Evolutionary conservation across 2,113 vertebrate genomes (phyloP), one percentile per base, ranked within the genome.

Genomic region (Phaetusa simplex): DNA sequence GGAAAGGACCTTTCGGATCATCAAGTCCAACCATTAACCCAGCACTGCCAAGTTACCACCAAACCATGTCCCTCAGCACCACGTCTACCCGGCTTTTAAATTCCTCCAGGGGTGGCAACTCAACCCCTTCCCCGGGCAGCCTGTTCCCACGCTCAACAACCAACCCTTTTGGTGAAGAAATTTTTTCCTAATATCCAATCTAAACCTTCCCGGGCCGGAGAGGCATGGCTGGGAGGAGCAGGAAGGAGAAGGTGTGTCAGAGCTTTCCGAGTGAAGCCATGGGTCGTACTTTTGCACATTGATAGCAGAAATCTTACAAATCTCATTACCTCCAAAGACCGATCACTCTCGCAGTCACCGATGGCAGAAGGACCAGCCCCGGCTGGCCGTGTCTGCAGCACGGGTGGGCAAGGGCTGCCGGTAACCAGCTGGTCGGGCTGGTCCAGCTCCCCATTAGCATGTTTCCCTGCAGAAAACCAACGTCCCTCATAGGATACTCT

Each of bases 351-450:
- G 29, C 30, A 6, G 32, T 6, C 53, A 17, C 26, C 10, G 1
- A 32, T 3, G 26, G 36, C 47, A 9, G 6, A 6, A 45, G 45
- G 32, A 69, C 38, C 14, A 22, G 11, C 8, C 22, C 4, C 8
- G 66, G 3, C 0, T 18, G 70, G 59, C 82, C 29, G 0, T 24
- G 8, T 13, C 43, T 1, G 2, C 36, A 9, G 43, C 45, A 8
- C 5, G 3, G 80, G 53, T 23, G 27, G 53, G 42, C 21, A 26
- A 4, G 4, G 12, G 34, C 58, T 26, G 26, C 4, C 2, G 34
- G 38, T 12, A 11, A 2, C 62, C 45, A 45, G 45, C 18, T 45
- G 45, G 45, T 9, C 45, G 24, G 26, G n/a, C n/a, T 38, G n/a
- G 24, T 62, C n/a, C n/a, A 62, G 23, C 29, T 40, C 62, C 23